Percentiles rank a stretch among this genome's conserved stretches.
Conservation (phyloP, 2,888 invertebrate species). For the Mimas tiliae region DNA sequence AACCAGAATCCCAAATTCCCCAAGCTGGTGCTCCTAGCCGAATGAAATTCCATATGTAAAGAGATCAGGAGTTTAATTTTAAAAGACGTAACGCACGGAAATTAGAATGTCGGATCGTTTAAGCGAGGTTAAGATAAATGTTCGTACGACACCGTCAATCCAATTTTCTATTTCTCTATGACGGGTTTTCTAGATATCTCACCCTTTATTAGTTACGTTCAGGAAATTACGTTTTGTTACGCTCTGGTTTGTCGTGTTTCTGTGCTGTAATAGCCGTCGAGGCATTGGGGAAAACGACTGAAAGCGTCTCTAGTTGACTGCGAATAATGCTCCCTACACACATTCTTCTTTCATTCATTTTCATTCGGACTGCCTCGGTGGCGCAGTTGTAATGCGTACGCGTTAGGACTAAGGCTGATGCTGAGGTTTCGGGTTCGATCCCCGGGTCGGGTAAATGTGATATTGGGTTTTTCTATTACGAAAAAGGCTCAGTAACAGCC, state of each 20-base stretch:
- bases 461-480: no score
- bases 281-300: neutral
- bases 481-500: no score
- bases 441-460: no score
- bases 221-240: conserved; percentile 22
- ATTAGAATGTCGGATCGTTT: conserved; percentile 29
- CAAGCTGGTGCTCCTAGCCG: no score
- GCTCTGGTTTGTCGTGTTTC: neutral
- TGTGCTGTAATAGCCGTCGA: neutral
- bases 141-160: conserved; percentile 1
- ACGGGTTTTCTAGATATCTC: conserved; percentile 7
- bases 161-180: conserved; percentile 7
- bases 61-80: conserved; percentile 26
- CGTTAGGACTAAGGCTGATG: no score
- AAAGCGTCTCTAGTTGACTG: neutral
- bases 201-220: neutral
- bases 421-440: no score
- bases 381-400: no score
- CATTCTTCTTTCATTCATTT: no score
- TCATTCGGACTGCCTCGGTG: no score
- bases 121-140: conserved; percentile 26
- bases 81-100: conserved; percentile 28
- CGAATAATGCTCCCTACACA: no score
- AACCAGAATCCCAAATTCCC: no score
- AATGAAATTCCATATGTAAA: neutral